A percentile compares a stretch with the other conserved stretches of the same genome.
These are phyloP conservation scores for Eilema depressum DNA, from an alignment of 2,888 invertebrate genomes.

Conservation along the genomic window DNA sequence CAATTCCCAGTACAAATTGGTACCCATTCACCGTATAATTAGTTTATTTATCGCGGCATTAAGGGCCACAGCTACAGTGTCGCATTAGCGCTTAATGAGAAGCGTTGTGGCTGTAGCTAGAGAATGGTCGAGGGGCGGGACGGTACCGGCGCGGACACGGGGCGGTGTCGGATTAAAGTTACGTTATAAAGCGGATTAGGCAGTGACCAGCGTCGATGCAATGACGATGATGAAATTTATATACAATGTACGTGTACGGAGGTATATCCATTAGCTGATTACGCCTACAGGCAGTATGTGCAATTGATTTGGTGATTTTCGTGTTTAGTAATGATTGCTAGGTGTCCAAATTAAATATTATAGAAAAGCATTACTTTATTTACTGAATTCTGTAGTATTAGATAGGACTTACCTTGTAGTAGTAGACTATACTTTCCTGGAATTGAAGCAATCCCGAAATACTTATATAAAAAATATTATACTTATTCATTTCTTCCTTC, in stretches of 20 bases:
- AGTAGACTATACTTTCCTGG: no score
- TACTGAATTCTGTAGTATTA: no score
- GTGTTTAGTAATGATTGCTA: no score
- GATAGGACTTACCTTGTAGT: no score
- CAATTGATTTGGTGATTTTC: no score
- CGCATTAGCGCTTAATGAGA: slow-evolving; percentile 60
- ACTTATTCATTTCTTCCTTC: no score
- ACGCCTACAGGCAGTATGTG: background rate
- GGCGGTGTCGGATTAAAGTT: slow-evolving; percentile 23
- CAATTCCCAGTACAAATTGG: slow-evolving; percentile 55
- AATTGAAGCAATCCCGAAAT: no score
- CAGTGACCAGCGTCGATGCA: background rate
- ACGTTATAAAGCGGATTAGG: slow-evolving; percentile 9
- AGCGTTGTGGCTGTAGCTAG: slow-evolving; percentile 44
- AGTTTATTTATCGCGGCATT: slow-evolving; percentile 59
- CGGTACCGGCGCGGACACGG: background rate
- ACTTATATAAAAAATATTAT: no score
- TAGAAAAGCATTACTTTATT: no score
- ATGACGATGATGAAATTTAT: background rate
- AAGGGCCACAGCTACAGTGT: slow-evolving; percentile 45
- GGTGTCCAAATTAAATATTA: no score
- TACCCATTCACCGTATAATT: slow-evolving; percentile 57
- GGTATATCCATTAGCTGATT: background rate
- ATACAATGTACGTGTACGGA: background rate
- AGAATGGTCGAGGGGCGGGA: slow-evolving; percentile 14